Evolutionary conservation across 2,797 vertebrate genomes (phyloP), one percentile per base, ranked within the genome.

Genomic region (Pseudomugil tenellus): DNA sequence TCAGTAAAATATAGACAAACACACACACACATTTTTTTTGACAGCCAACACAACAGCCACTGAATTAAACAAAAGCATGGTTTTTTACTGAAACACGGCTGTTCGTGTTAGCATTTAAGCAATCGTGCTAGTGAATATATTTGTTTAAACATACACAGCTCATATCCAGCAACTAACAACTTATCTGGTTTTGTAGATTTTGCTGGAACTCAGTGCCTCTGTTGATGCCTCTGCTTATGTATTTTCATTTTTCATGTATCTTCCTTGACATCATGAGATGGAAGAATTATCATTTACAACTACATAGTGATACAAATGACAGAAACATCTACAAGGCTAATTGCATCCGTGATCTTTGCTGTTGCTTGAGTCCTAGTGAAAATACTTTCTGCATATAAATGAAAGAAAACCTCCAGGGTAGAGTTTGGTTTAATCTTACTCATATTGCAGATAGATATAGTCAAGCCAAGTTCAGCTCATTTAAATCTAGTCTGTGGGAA

Each of bases 341-440:
- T 53, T 35, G 35, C 34, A 17, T 52, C 25, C 52, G 31, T 51
- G 48, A 26, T 52, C 35, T 53, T 53, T 63, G 17, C 17, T 19
- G 46, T 51, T 51, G 43, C 35, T 0, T 32, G 48, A 12, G 60
- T 21, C 32, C 48, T 37, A 7, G 61, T 53, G 48, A 39, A 28
- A 63, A 29, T 28, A 53, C 17, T 63, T 52, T 28, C 49, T 53
- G 49, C 23, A 63, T 49, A 52, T 16, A 34, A 53, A 35, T 53
- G 7, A 63, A 53, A 63, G 16, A 28, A 52, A 52, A 17, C 51
- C 51, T 52, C 11, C 35, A 41, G 51, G 62, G 51, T 3, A 29
- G 26, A 54, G 14, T 64, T 14, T 29, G 26, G 35, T 54, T 54
- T 54, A 41, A 29, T 64, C 35, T 41, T 26, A 51, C 26, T 51